These are phyloP conservation scores for Furcifer pardalis DNA, from an alignment of 2,797 vertebrate genomes.

Conservation along the genomic window DNA sequence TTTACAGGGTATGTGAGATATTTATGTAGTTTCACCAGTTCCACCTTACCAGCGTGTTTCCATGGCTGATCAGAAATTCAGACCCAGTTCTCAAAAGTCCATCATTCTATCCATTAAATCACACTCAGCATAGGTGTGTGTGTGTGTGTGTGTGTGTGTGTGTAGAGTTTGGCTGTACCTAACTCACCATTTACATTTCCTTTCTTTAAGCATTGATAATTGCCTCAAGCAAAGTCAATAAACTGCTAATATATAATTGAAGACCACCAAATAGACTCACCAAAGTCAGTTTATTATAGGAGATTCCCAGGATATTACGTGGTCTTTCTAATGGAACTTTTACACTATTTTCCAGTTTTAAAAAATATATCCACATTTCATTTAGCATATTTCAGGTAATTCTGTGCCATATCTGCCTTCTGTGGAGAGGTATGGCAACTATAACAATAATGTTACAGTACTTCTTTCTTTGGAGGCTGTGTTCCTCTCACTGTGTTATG, in stretches of 20 bases:
- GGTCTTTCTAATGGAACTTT: constrained; percentile 35
- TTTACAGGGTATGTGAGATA: too few relatives aligned
- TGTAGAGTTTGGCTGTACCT: constrained; percentile 53
- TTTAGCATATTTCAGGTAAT: constrained; percentile 2
- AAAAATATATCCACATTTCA: background rate
- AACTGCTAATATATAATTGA: constrained; percentile 59
- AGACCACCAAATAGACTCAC: constrained; percentile 63
- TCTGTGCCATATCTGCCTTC: constrained; percentile 4
- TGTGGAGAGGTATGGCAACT: constrained; percentile 2
- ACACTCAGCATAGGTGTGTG: too few relatives aligned
- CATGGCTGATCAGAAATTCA: too few relatives aligned
- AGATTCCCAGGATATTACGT: constrained; percentile 19
- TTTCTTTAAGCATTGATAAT: constrained; percentile 64
- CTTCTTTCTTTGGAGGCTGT: constrained; percentile 10
- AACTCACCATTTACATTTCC: constrained; percentile 64
- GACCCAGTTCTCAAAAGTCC: background rate
- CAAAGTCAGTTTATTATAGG: constrained; percentile 56
- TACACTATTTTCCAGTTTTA: constrained; percentile 3
- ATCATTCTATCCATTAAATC: background rate
- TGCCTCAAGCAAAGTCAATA: constrained; percentile 67
- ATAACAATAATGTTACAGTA: constrained; percentile 11
- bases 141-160: too few relatives aligned
- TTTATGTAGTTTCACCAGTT: too few relatives aligned
- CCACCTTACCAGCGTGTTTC: too few relatives aligned
- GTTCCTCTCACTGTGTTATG: constrained; percentile 21